Conservation (phyloP, 2,797 vertebrate species). For the Sebastes umbrosus region DNA sequence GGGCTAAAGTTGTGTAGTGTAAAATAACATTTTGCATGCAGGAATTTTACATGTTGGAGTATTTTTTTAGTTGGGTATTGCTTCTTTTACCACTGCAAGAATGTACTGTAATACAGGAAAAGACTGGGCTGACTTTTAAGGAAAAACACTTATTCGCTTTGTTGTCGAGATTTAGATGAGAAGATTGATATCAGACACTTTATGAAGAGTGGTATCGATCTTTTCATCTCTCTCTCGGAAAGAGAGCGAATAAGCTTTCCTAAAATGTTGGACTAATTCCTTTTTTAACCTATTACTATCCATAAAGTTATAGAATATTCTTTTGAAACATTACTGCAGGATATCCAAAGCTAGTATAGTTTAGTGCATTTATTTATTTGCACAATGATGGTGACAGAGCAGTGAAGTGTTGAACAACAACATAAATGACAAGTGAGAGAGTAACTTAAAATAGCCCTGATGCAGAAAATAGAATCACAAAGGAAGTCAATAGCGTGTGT, state of each 20-base stretch:
- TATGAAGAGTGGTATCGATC: background rate
- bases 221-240: background rate
- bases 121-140: background rate
- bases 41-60: too few species aligned
- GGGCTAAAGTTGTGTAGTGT: background rate
- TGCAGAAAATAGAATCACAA: constrained; percentile 37
- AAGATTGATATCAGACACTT: background rate
- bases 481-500: background rate
- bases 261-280: background rate
- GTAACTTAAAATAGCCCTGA: constrained; percentile 31
- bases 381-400: background rate
- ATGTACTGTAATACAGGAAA: background rate
- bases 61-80: background rate
- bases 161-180: background rate
- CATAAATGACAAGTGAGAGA: constrained; percentile 16
- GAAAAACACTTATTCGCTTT: background rate
- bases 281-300: background rate
- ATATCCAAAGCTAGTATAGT: background rate
- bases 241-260: background rate
- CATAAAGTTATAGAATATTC: background rate
- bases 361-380: background rate
- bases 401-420: constrained; percentile 20
- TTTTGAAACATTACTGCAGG: background rate
- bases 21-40: background rate
- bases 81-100: background rate